Percentiles rank a stretch among this genome's conserved stretches.
Evolutionary conservation across 2,888 invertebrate species (phyloP).

Genomic region (Trimorus sp.): DNA sequence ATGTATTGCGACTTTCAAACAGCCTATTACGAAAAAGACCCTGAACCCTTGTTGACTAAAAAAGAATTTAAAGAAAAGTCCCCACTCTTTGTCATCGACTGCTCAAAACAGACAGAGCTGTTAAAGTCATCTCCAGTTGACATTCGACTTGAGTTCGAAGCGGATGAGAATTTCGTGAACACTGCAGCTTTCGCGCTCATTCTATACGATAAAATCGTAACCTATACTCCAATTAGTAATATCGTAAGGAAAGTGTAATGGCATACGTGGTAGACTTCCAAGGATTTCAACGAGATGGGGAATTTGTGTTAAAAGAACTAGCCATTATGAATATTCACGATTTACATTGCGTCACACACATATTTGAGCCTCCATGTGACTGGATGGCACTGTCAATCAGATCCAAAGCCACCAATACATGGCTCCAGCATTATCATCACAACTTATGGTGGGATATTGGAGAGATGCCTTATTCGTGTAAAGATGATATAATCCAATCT

Average conservation of each 20-base stretch:
- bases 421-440: constrained; percentile 11
- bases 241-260: constrained; percentile 12
- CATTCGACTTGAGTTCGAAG: constrained; percentile 36
- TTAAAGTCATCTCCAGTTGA: constrained; percentile 46
- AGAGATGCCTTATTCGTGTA: not conserved
- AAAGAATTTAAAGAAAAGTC: constrained; percentile 21
- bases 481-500: too few relatives aligned
- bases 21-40: constrained; percentile 9
- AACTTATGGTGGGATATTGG: not conserved
- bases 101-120: constrained; percentile 39
- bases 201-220: constrained; percentile 31
- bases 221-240: constrained; percentile 14
- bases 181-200: constrained; percentile 32
- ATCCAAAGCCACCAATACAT: constrained; percentile 19
- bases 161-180: constrained; percentile 29
- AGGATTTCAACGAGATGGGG: constrained; percentile 13
- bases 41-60: constrained; percentile 11
- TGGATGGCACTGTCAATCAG: too few relatives aligned
- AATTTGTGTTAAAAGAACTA: constrained; percentile 35
- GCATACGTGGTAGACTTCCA: constrained; percentile 17
- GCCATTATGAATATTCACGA: constrained; percentile 3
- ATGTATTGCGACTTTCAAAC: constrained; percentile 52
- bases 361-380: too few relatives aligned
- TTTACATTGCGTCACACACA: not conserved
- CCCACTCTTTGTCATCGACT: too few relatives aligned